Base-by-base conservation (phyloP, 2,113 vertebrate species). In the Hemichromis elongatus region DNA sequence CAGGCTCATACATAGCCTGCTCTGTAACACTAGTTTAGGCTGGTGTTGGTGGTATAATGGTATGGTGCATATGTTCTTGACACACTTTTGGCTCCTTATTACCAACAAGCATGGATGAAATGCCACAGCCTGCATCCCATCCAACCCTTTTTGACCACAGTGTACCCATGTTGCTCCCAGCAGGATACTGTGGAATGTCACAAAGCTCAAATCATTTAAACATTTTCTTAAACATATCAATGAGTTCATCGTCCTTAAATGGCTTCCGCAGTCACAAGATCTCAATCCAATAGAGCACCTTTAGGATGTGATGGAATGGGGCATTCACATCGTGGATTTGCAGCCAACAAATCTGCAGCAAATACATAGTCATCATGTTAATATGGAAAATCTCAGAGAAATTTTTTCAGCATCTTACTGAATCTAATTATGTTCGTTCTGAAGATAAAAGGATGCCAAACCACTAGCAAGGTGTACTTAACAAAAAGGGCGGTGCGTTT, bases 181-280 rank as follows among this genome's bases (percentile, higher is more conserved):
- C n/a, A 14, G 0, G n/a, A 66, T 14, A 68, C 11, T 14, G 7
- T 40, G n/a, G 12, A 21, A 40, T 16, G 47, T 18, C 16, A 19
- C 47, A 50, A 52, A 52, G 18, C 47, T 19, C 18, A 52, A 19
- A 19, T 42, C 12, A 9, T 24, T n/a, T 42, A 2, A 42, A 0
- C 5, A 1, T 2, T 6, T 2, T 70, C 63, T 70, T 45, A 24
- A 68, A 68, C 4, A 0, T 68, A 0, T 24, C 2, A 68, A 4
- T 26, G 21, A 42, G n/a, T 68, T 68, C 37, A 68, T 6, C 5
- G 2, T 42, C 37, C 35, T 16, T 12, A 42, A 21, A 42, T 14
- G 6, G n/a, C 7, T 42, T 68, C n/a, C 37, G 42, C 35, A 42
- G 13, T 42, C 13, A 68, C 13, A 42, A 42, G 63, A 68, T 26